Conservation (phyloP, 64 coral and sea anemone genomes). For the Montipora efflorescens region DNA sequence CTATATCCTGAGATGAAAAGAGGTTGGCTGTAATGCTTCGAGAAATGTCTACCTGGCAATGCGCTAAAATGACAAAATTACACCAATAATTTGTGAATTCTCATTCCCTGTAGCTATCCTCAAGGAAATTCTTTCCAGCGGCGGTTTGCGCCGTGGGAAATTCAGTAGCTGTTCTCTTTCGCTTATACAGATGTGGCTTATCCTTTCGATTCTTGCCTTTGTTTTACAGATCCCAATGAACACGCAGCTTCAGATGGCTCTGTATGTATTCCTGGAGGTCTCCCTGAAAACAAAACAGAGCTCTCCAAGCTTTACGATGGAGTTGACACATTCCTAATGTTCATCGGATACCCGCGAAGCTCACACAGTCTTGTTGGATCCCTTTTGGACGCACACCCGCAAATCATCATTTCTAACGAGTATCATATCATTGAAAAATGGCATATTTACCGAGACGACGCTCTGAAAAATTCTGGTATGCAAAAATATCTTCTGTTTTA, state of each 20-base stretch:
- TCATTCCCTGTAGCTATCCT: no score
- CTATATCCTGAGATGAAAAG: no score
- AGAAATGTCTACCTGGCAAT: no score
- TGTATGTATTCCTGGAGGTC: neutral
- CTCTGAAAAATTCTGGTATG: neutral
- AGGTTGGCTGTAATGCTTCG: no score
- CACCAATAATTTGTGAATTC: no score
- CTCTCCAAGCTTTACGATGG: slow-evolving; percentile 55
- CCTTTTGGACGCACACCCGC: slow-evolving; percentile 90
- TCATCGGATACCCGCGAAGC: slow-evolving; percentile 93
- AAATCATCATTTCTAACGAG: slow-evolving; percentile 83
- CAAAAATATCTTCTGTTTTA: slow-evolving; percentile 41
- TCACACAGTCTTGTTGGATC: slow-evolving; percentile 87
- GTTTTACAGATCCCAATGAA: neutral
- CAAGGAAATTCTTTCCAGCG: no score
- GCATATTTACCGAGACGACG: neutral
- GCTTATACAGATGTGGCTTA: no score
- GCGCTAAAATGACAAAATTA: no score
- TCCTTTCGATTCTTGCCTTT: neutral
- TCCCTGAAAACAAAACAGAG: neutral
- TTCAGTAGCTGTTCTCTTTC: no score
- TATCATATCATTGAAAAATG: slow-evolving; percentile 63
- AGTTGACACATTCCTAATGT: slow-evolving; percentile 79
- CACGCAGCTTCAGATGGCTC: neutral
- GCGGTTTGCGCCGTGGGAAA: no score